phyloP scores from a whole-genome alignment of 2,888 invertebrate species.

The Lydus trimaculatus region DNA sequence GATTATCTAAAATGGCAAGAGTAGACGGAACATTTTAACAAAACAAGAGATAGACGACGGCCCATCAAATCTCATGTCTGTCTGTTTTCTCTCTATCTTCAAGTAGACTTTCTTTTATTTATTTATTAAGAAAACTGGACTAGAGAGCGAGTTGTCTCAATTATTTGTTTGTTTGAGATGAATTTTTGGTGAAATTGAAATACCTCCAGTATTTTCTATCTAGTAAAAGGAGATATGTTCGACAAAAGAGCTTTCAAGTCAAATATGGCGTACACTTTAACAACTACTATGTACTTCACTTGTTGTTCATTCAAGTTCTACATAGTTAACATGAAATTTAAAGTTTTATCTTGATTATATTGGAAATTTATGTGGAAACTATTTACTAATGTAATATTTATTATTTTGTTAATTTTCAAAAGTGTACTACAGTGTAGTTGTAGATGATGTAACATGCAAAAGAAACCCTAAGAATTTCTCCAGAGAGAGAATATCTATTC shows the following conservation, averaged over 20 bases:
- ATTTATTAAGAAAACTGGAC: constrained; percentile 5
- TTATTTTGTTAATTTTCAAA: neutral
- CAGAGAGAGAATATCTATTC: constrained; percentile 3
- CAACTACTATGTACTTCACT: neutral
- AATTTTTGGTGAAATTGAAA: neutral
- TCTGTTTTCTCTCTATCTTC: neutral
- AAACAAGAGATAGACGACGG: neutral
- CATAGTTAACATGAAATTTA: neutral
- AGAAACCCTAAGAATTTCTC: constrained; percentile 8
- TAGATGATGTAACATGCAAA: neutral
- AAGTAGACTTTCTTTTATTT: neutral
- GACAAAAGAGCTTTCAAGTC: constrained; percentile 3
- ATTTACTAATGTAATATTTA: neutral
- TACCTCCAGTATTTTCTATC: constrained; percentile 4
- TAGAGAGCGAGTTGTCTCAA: neutral
- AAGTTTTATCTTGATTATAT: constrained; percentile 17
- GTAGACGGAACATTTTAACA: neutral
- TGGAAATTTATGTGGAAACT: neutral
- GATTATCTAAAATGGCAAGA: neutral
- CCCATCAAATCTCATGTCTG: neutral
- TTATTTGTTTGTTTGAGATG: constrained; percentile 5
- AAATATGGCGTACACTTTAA: neutral
- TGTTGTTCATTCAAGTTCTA: neutral
- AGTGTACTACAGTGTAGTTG: neutral
- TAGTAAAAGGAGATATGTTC: neutral